Evolutionary conservation across 1,140 invertebrate species (phyloP), one percentile per base, ranked within the genome.

Genomic region (Trichonephila clavata): DNA sequence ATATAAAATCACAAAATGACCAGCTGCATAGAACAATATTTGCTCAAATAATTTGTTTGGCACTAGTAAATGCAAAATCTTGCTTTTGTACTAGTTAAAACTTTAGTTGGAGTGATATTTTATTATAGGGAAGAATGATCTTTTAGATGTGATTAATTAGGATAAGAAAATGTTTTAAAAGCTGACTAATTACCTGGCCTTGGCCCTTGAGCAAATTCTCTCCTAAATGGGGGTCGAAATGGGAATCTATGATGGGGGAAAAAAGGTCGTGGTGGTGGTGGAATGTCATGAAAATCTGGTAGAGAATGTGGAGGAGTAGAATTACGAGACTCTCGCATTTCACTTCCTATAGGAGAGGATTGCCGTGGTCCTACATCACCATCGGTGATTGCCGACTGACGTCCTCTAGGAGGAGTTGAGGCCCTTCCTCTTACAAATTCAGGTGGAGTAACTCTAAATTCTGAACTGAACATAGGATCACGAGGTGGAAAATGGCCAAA

Each of bases 281-380:
- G 92, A 89, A 89, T 89, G 59, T 93, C 92, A 83, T 93, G 92
- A 89, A 93, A 93, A 81, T 89, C 86, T 4, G 92, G 92, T 65
- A 93, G 50, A 3, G 43, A 65, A 50, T 89, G 92, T 27, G 92
- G 86, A 2, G 92, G 91, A 27, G 91, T 86, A n/a, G 91, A 93
- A 86, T 86, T 93, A 1, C 68, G 65, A 68, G 92, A 93, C 20
- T 93, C 86, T 83, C 86, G 71, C 50, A 86, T 14, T 65, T 81
- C 77, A n/a, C n/a, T 59, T 71, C 60, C 61, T 5, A 81, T 20
- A 4, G 71, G 71, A 5, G 86, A 65, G 50, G 92, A 89, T 39
- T 81, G 86, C 14, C 63, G 14, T 50, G 77, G 68, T n/a, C 68
- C 71, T 20, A 59, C 27, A 13, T 88, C 86, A 32, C 77, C 39